Evolutionary conservation across 2,888 invertebrate genomes (phyloP).

Genomic region (Liodrosophila aerea): DNA sequence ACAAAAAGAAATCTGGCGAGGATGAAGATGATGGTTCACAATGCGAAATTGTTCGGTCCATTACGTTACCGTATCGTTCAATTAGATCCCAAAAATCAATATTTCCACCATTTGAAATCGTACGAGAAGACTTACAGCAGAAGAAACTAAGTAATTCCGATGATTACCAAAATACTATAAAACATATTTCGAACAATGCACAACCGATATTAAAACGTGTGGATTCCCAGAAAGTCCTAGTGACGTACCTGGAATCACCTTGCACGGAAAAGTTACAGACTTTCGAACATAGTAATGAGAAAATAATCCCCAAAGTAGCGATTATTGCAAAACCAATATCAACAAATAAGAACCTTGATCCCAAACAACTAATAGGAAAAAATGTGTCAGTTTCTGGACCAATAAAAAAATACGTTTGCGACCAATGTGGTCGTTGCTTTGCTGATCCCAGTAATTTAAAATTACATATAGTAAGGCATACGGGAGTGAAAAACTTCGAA

Average conservation of each 20-base stretch:
- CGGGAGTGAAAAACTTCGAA: conserved; percentile 33
- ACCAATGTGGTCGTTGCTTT: conserved; percentile 33
- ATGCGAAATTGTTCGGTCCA: background rate
- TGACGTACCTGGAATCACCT: background rate
- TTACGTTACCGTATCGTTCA: background rate
- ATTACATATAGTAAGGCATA: conserved; percentile 33
- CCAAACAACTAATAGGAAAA: too few relatives aligned
- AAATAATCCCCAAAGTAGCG: too few relatives aligned
- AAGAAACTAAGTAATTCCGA: background rate
- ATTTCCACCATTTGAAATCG: background rate
- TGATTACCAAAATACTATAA: background rate
- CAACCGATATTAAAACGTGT: background rate
- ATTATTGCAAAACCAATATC: too few relatives aligned
- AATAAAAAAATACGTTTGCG: conserved; percentile 23
- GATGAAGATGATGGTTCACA: background rate
- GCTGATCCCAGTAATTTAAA: conserved; percentile 32
- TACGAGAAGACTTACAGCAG: too few relatives aligned
- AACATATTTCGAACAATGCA: background rate
- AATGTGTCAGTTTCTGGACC: background rate
- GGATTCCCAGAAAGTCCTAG: background rate
- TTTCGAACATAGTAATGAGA: too few relatives aligned
- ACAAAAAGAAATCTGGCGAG: background rate
- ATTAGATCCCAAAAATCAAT: background rate
- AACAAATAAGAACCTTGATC: too few relatives aligned
- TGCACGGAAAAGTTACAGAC: too few relatives aligned